These are phyloP conservation scores for Calliphora vomitoria DNA, from an alignment of 2,888 invertebrate species.

Conservation along the genomic window DNA sequence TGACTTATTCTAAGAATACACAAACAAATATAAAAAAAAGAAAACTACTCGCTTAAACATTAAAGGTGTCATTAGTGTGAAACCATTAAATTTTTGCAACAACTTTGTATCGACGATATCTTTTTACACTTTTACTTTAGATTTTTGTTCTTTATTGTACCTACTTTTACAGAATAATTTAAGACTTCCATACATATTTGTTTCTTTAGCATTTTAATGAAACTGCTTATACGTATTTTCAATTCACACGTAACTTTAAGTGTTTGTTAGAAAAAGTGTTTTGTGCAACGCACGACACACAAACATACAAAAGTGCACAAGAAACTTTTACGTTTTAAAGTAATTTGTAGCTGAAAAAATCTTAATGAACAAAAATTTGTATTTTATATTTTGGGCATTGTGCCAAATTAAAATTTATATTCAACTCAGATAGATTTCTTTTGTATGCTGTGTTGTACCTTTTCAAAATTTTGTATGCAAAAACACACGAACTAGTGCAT, in stretches of 20 bases:
- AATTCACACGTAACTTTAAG: slow-evolving; percentile 39
- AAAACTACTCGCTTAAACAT: slow-evolving; percentile 45
- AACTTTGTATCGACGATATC: slow-evolving; percentile 68
- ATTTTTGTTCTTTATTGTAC: slow-evolving; percentile 37
- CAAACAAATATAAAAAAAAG: slow-evolving; percentile 18
- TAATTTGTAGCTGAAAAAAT: slow-evolving; percentile 45
- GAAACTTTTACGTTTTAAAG: slow-evolving; percentile 59
- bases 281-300: not conserved
- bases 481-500: slow-evolving; percentile 1
- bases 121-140: slow-evolving; percentile 49
- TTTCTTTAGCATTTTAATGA: not conserved
- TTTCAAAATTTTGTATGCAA: slow-evolving; percentile 5
- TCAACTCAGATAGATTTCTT: slow-evolving; percentile 46
- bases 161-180: slow-evolving; percentile 22
- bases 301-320: not conserved
- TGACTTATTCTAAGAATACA: slow-evolving; percentile 44
- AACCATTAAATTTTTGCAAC: slow-evolving; percentile 61
- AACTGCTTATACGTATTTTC: slow-evolving; percentile 9
- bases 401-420: slow-evolving; percentile 66
- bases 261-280: slow-evolving; percentile 29
- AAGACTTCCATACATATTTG: not conserved
- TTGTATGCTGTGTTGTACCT: slow-evolving; percentile 30
- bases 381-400: slow-evolving; percentile 52
- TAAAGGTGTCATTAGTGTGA: slow-evolving; percentile 68
- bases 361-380: slow-evolving; percentile 55